phyloP scores from a whole-genome alignment of 2,888 invertebrate species.

The Hypena proboscidalis region DNA sequence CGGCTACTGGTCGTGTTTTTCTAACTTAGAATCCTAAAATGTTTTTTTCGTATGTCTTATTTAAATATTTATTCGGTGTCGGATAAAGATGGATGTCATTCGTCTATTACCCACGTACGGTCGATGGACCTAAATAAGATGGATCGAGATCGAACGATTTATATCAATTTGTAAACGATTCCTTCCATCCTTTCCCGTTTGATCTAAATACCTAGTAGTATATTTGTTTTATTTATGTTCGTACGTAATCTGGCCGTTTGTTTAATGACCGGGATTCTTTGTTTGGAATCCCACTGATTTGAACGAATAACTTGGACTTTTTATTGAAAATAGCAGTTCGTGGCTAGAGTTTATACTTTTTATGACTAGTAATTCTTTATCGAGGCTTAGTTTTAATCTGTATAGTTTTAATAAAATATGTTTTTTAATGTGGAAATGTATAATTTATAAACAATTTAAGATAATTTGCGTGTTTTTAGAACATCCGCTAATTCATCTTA shows the following conservation, averaged over 20 bases:
- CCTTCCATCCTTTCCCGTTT: conserved; percentile 63
- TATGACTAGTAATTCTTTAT: conserved; percentile 16
- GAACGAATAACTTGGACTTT: conserved; percentile 3
- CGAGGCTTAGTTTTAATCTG: conserved; percentile 10
- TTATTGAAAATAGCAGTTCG: conserved; percentile 4
- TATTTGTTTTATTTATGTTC: conserved; percentile 35
- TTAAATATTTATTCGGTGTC: conserved; percentile 56
- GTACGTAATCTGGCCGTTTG: conserved; percentile 12
- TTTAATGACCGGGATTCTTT: conserved; percentile 9
- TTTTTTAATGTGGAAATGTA: no score
- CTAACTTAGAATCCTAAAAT: conserved; percentile 30
- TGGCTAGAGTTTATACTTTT: conserved; percentile 11
- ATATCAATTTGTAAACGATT: conserved; percentile 80
- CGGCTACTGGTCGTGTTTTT: conserved; percentile 37
- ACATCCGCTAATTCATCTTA: no score
- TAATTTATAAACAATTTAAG: no score
- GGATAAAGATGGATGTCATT: conserved; percentile 71
- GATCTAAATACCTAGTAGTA: conserved; percentile 64
- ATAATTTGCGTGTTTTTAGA: no score
- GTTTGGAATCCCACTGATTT: conserved; percentile 5
- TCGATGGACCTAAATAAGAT: conserved; percentile 77
- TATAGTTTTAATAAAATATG: no score
- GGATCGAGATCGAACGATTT: conserved; percentile 74
- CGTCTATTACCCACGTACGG: conserved; percentile 65
- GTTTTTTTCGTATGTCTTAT: conserved; percentile 41